Conservation (phyloP, 2,888 invertebrate species). For the Orchesellides sinensis region DNA sequence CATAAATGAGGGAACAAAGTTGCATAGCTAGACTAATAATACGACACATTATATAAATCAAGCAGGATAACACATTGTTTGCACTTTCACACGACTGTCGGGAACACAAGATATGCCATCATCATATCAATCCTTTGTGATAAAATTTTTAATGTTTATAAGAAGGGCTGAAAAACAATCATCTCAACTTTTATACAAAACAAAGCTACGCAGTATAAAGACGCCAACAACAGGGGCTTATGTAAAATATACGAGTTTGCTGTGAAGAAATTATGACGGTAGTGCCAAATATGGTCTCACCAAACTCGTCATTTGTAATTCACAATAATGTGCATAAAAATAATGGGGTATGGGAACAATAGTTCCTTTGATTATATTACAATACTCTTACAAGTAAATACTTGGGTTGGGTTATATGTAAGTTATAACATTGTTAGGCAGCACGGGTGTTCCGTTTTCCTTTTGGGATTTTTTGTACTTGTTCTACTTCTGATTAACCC, state of each 20-base stretch:
- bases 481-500: slow-evolving; percentile 10
- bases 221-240: too few relatives aligned
- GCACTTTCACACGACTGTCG: slow-evolving; percentile 44
- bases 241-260: neutral
- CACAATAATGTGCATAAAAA: slow-evolving; percentile 28
- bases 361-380: slow-evolving; percentile 22
- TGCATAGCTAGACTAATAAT: neutral
- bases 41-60: neutral
- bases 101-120: slow-evolving; percentile 29
- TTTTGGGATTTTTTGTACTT: slow-evolving; percentile 9
- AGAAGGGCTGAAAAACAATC: slow-evolving; percentile 15
- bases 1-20: neutral
- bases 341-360: slow-evolving; percentile 61
- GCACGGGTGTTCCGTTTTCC: slow-evolving; percentile 35
- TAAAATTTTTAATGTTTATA: slow-evolving; percentile 4
- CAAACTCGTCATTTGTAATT: slow-evolving; percentile 20
- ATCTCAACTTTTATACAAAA: neutral
- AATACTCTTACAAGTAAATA: slow-evolving; percentile 33
- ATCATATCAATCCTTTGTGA: slow-evolving; percentile 26
- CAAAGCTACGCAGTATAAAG: neutral
- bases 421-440: slow-evolving; percentile 14
- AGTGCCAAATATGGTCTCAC: slow-evolving; percentile 48
- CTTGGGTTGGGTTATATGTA: slow-evolving; percentile 36
- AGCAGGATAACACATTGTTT: slow-evolving; percentile 1
- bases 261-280: slow-evolving; percentile 19